Evolutionary conservation across 2,113 vertebrate species (phyloP).

Genomic region (Neomonachus schauinslandi): DNA sequence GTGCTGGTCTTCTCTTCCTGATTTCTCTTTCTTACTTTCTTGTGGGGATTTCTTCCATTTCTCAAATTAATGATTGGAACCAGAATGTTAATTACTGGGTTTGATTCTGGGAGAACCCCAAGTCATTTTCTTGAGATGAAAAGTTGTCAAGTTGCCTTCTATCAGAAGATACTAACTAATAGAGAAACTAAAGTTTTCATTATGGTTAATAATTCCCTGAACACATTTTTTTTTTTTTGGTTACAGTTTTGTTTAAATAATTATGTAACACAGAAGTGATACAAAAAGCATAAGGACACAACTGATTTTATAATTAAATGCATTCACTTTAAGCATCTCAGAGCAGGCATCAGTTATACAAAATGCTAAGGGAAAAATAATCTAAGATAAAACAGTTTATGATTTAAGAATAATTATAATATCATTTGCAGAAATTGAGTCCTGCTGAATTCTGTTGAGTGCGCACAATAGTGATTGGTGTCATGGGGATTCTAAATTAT

Average conservation of each 20-base stretch:
- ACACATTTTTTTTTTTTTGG: neutral
- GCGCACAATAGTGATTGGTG: neutral
- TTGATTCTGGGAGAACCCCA: neutral
- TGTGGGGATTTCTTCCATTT: neutral
- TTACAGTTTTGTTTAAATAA: neutral
- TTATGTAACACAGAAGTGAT: neutral
- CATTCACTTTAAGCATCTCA: neutral
- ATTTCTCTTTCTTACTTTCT: neutral
- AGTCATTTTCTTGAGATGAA: neutral
- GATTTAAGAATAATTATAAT: constrained; percentile 24
- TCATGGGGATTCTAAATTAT: neutral
- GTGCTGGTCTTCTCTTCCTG: neutral
- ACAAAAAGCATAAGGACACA: neutral
- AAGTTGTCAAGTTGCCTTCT: neutral
- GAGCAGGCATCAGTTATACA: neutral
- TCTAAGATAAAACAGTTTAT: neutral
- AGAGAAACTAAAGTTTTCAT: neutral
- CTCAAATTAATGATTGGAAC: neutral
- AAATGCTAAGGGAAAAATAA: neutral
- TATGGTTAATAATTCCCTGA: neutral
- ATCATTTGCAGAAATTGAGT: neutral
- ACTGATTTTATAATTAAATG: constrained; percentile 1
- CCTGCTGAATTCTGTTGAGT: neutral
- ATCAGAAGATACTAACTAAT: neutral
- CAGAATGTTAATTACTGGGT: neutral